phyloP scores from a whole-genome alignment of 2,113 vertebrate genomes.

The Dasyprocta punctata region DNA sequence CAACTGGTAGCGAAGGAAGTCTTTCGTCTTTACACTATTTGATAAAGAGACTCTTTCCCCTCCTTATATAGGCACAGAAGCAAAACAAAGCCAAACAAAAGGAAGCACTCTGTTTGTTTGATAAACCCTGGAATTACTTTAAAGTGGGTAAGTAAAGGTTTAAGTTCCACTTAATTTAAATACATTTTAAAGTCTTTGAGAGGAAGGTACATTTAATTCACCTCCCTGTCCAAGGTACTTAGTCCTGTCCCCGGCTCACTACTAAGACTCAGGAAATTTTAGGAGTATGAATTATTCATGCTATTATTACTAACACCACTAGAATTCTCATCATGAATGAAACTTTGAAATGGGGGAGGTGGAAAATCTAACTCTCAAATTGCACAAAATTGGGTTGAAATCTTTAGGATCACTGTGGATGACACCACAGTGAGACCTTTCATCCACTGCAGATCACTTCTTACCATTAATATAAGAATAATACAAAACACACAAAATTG shows the following conservation, averaged over 20 bases:
- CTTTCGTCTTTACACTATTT: slow-evolving; percentile 38
- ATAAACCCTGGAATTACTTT: slow-evolving; percentile 43
- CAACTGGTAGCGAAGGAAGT: not conserved
- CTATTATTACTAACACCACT: not conserved
- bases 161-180: slow-evolving; percentile 20
- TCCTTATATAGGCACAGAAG: slow-evolving; percentile 14
- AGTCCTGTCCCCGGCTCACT: not conserved
- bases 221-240: not conserved
- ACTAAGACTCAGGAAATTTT: not conserved
- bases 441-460: not conserved
- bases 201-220: not conserved
- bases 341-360: not conserved
- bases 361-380: not conserved
- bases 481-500: not conserved
- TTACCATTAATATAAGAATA: not conserved
- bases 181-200: not conserved
- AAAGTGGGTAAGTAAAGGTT: slow-evolving; percentile 22
- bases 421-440: not conserved
- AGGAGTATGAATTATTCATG: not conserved
- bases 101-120: slow-evolving; percentile 32
- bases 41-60: slow-evolving; percentile 37
- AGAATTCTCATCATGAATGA: not conserved
- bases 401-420: not conserved
- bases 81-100: slow-evolving; percentile 49
- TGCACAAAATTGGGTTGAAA: not conserved